Evolutionary conservation across 2,888 invertebrate species (phyloP).

Genomic region (Hyposoter dolosus): DNA sequence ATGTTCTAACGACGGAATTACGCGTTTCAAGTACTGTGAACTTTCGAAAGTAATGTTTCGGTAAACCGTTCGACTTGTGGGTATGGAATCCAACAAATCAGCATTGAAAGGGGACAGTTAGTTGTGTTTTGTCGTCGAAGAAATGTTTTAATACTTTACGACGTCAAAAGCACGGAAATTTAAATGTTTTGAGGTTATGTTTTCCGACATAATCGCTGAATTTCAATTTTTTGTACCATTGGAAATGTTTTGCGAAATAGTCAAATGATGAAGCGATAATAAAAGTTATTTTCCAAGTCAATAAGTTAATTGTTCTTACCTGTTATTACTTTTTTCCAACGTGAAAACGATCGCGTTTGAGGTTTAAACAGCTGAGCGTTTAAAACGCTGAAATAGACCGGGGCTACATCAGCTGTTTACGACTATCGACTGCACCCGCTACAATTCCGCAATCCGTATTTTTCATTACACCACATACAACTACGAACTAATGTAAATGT

Average conservation of each 20-base stretch:
- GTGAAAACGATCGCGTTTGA: not conserved
- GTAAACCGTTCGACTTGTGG: not conserved
- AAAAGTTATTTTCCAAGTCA: not conserved
- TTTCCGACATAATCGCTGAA: not conserved
- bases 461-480: not conserved
- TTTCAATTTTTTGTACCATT: not conserved
- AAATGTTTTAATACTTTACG: not conserved
- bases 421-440: conserved; percentile 10
- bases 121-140: not conserved
- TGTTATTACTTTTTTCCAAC: not conserved
- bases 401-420: conserved; percentile 54
- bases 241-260: not conserved
- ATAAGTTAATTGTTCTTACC: conserved; percentile 1
- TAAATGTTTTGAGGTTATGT: conserved; percentile 13
- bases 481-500: not conserved
- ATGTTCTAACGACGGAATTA: not conserved
- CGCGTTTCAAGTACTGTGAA: not conserved
- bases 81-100: not conserved
- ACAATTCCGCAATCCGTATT: conserved; percentile 4
- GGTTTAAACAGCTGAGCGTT: conserved; percentile 27
- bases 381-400: conserved; percentile 17
- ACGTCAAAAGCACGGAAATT: not conserved
- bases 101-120: not conserved
- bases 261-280: not conserved
- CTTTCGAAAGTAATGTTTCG: not conserved